phyloP scores from a whole-genome alignment of 2,888 invertebrate genomes.

The Tiphia femorata region DNA sequence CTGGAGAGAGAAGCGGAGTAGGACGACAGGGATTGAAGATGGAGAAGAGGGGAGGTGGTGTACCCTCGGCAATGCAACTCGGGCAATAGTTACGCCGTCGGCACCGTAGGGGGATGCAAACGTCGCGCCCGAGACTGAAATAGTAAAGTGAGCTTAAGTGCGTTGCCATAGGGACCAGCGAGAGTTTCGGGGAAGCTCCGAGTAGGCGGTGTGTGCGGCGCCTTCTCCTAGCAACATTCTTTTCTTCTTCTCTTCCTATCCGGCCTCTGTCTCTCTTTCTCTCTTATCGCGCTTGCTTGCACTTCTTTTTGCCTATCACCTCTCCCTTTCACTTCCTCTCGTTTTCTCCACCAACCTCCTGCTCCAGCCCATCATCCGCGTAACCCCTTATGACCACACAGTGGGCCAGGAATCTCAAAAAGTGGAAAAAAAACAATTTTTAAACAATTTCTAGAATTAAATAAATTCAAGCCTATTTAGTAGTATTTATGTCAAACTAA shows the following conservation, averaged over 20 bases:
- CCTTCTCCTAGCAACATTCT: neutral
- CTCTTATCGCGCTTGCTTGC: neutral
- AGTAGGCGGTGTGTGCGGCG: constrained; percentile 19
- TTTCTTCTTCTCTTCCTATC: constrained; percentile 5
- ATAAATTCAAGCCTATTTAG: too few species aligned
- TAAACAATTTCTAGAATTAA: too few species aligned
- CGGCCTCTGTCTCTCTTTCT: neutral
- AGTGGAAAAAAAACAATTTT: too few species aligned
- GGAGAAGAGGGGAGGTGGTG: constrained; percentile 11
- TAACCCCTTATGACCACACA: neutral
- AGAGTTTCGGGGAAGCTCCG: constrained; percentile 20
- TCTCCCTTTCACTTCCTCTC: neutral
- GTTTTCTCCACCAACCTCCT: neutral
- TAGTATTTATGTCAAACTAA: too few species aligned
- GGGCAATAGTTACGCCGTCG: constrained; percentile 32
- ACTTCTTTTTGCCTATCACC: constrained; percentile 11
- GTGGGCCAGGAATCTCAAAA: too few species aligned
- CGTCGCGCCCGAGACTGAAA: constrained; percentile 46
- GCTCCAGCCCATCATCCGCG: neutral
- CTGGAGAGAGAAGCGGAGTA: neutral
- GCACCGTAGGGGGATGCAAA: constrained; percentile 24
- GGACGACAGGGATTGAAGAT: neutral
- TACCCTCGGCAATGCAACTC: constrained; percentile 19
- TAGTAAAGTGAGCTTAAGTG: constrained; percentile 56
- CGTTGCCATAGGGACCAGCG: constrained; percentile 56